A percentile compares a stretch with the other conserved stretches of the same genome.
Conservation (phyloP, 1,140 invertebrate species). For the Bombus pyrosoma region DNA sequence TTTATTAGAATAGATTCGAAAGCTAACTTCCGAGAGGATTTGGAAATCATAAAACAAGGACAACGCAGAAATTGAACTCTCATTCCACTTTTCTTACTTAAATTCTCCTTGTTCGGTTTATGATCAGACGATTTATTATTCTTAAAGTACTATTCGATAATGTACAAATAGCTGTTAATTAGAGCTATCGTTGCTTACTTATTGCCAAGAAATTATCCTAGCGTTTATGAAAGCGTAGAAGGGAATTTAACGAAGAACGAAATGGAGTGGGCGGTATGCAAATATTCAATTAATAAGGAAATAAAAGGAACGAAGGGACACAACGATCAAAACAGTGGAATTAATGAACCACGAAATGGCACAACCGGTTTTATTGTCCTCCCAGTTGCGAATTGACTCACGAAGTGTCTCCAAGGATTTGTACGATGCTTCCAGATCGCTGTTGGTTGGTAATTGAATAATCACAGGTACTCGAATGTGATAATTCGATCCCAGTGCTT, state of each 20-base stretch:
- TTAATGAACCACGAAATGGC: constrained; percentile 13
- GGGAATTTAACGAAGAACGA: neutral
- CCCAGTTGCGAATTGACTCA: neutral
- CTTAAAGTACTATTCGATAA: neutral
- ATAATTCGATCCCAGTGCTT: constrained; percentile 54
- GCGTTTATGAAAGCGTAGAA: neutral
- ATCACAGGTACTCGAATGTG: constrained; percentile 53
- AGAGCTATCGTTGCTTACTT: neutral
- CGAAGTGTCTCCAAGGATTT: constrained; percentile 39
- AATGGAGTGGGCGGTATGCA: neutral
- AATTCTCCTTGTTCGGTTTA: too few relatives aligned
- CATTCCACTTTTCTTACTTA: too few relatives aligned
- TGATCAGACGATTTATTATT: neutral
- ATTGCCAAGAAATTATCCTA: neutral
- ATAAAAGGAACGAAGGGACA: neutral
- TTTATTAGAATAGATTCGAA: neutral
- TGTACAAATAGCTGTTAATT: neutral
- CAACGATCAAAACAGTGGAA: neutral
- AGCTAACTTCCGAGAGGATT: neutral
- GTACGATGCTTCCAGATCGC: constrained; percentile 24
- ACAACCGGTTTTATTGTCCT: constrained; percentile 35
- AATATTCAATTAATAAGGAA: neutral
- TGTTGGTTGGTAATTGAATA: constrained; percentile 54
- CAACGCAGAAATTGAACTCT: too few relatives aligned
- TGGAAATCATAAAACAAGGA: neutral